phyloP scores from a whole-genome alignment of 2,888 invertebrate genomes.

The Cephus pulcher region DNA sequence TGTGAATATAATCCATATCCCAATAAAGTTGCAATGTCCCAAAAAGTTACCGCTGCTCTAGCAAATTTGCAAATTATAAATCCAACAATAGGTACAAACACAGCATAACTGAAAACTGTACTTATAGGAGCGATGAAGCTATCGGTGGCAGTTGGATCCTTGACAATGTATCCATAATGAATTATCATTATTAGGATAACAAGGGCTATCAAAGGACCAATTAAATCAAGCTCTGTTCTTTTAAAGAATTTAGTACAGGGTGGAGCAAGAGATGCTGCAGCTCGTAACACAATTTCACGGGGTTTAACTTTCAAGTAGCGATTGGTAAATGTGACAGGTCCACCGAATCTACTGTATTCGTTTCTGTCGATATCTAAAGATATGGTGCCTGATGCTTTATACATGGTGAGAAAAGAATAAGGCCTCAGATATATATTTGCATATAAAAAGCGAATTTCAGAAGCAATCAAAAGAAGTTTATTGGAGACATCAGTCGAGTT shows the following conservation, averaged over 20 bases:
- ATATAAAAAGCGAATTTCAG: background rate
- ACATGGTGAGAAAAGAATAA: constrained; percentile 5
- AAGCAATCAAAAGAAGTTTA: background rate
- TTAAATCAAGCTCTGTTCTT: constrained; percentile 64
- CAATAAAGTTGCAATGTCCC: constrained; percentile 64
- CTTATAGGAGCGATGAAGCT: constrained; percentile 54
- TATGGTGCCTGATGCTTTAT: constrained; percentile 12
- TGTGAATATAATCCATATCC: constrained; percentile 69
- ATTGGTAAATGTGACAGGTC: constrained; percentile 12
- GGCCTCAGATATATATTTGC: background rate
- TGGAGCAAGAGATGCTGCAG: constrained; percentile 65
- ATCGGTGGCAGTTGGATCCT: constrained; percentile 45
- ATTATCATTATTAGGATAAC: constrained; percentile 59
- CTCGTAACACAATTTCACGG: constrained; percentile 57
- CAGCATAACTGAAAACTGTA: constrained; percentile 54
- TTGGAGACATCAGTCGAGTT: background rate
- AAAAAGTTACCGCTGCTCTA: constrained; percentile 55
- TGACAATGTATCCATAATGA: constrained; percentile 61
- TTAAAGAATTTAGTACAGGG: constrained; percentile 57
- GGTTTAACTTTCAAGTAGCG: constrained; percentile 56
- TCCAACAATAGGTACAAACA: constrained; percentile 59
- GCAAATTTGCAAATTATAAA: constrained; percentile 58
- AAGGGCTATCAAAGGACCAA: constrained; percentile 65
- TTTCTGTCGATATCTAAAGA: constrained; percentile 10
- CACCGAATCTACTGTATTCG: constrained; percentile 11